These are phyloP conservation scores for Epinephelus lanceolatus DNA, from an alignment of 2,113 vertebrate species.

Conservation along the genomic window DNA sequence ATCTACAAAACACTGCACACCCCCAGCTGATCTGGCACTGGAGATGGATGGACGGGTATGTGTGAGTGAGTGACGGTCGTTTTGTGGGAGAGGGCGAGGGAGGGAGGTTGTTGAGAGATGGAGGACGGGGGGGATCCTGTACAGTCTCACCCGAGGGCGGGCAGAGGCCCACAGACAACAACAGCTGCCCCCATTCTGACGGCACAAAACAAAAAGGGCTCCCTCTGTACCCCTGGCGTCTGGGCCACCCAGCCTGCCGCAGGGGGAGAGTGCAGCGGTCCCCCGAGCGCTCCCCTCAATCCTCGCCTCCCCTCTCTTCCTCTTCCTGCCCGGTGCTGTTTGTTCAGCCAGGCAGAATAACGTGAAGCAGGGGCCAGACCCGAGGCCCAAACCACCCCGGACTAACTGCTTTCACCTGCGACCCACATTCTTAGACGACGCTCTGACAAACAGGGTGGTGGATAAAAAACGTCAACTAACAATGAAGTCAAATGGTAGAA, in stretches of 20 bases:
- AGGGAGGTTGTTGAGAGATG: conserved; percentile 17
- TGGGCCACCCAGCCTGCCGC: conserved; percentile 72
- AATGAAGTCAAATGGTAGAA: conserved; percentile 52
- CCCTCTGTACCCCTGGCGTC: conserved; percentile 50
- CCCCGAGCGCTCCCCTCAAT: conserved; percentile 40
- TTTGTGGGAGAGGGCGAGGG: conserved; percentile 34
- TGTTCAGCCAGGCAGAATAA: conserved; percentile 80
- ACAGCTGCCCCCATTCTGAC: conserved; percentile 76
- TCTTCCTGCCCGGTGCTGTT: conserved; percentile 65
- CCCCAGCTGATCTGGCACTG: conserved; percentile 64
- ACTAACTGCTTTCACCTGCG: conserved; percentile 71
- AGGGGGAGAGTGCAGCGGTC: conserved; percentile 29
- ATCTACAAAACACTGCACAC: conserved; percentile 49
- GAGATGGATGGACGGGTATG: conserved; percentile 45
- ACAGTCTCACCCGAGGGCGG: conserved; percentile 48
- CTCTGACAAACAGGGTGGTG: conserved; percentile 42
- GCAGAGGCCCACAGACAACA: conserved; percentile 63
- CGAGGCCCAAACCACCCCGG: conserved; percentile 52
- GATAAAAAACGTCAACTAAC: conserved; percentile 45
- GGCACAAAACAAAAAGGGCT: conserved; percentile 57
- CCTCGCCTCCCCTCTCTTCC: conserved; percentile 25
- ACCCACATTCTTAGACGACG: conserved; percentile 69
- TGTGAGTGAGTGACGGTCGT: conserved; percentile 24
- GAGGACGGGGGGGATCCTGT: conserved; percentile 29
- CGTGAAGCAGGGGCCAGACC: conserved; percentile 32